These are phyloP conservation scores for Ichneumoninae sp. DNA, from an alignment of 2,888 invertebrate genomes.

Conservation along the genomic window DNA sequence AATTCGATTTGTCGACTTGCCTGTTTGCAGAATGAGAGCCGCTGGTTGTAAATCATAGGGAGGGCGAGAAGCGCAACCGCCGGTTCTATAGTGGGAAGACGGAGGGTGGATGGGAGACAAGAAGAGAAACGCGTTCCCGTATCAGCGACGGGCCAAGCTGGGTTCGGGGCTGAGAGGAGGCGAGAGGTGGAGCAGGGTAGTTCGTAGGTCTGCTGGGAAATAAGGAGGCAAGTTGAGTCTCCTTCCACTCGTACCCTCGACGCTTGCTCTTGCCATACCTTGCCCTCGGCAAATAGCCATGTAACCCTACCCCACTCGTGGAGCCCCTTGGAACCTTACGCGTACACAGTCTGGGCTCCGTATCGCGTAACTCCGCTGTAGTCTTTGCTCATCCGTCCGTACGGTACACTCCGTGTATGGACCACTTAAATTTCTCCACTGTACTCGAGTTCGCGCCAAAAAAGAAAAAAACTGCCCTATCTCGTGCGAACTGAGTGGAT, in stretches of 20 bases:
- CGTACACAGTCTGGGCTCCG: slow-evolving; percentile 63
- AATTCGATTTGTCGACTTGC: slow-evolving; percentile 47
- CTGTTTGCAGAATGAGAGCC: slow-evolving; percentile 80
- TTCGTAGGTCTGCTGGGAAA: slow-evolving; percentile 83
- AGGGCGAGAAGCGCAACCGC: slow-evolving; percentile 63
- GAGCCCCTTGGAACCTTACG: slow-evolving; percentile 19
- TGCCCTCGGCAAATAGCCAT: slow-evolving; percentile 80
- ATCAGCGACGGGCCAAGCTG: slow-evolving; percentile 59
- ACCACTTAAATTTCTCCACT: slow-evolving; percentile 57
- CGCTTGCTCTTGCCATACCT: slow-evolving; percentile 71
- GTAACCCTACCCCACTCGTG: slow-evolving; percentile 77
- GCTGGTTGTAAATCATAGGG: slow-evolving; percentile 80
- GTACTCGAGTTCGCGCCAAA: slow-evolving; percentile 28
- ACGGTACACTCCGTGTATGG: slow-evolving; percentile 17
- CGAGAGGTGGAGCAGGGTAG: slow-evolving; percentile 71
- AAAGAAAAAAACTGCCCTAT: neutral
- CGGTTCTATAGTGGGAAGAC: slow-evolving; percentile 42
- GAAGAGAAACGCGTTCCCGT: slow-evolving; percentile 73
- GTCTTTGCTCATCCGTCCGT: slow-evolving; percentile 67
- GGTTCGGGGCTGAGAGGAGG: slow-evolving; percentile 65
- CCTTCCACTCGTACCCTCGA: slow-evolving; percentile 56
- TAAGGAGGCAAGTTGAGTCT: slow-evolving; percentile 83
- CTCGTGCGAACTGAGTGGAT: too few relatives aligned
- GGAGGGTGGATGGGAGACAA: slow-evolving; percentile 42
- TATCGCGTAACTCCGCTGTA: slow-evolving; percentile 70